Base-by-base conservation (phyloP, 2,888 invertebrate species). In the Drosophila stalkeri region DNA sequence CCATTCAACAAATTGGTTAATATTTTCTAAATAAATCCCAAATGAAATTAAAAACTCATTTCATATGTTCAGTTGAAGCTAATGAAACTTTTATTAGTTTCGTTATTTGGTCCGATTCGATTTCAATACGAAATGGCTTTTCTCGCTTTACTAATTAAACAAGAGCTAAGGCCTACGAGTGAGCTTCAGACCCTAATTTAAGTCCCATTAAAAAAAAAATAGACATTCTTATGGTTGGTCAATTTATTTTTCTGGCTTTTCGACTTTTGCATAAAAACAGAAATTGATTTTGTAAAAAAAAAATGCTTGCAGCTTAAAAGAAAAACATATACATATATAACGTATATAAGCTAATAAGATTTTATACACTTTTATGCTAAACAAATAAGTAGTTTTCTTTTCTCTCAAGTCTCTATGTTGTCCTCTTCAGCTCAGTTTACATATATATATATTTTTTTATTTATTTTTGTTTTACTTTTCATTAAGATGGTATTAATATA, bases 101-200 rank as follows among this genome's bases (percentile, higher is more conserved):
- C 3, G 59, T 59, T 39, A 69, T 59, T 72, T 41, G 71, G 63
- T 46, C 3, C 9, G 16, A 27, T 23, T 31, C 11, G 14, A 49
- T 3, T n/a, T 31, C 11, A 49, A 49, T 31, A 31, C 81, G 65
- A 81, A 69, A 86, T 72, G 64, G 72, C 52, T 59, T 60, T 66
- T 68, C 69, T 60, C 89, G 79, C 74, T 87, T 72, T 70, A 52
- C 72, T 84, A 75, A 81, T 81, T 81, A 84, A 75, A 71, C 59
- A 44, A 68, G 44, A 35, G 49, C 20, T 35, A 27, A 61, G 49
- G 55, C 43, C 55, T 51, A 46, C 27, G 41, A 46, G 31, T 8
- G 23, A 47, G 18, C 9, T 35, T 43, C 16, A 27, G 31, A 20
- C 27, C 20, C 27, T n/a, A 7, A 20, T 18, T 18, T 2, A 31